Base-by-base conservation (phyloP, 2,797 vertebrate genomes). In the Dromococcyx pavoninus region DNA sequence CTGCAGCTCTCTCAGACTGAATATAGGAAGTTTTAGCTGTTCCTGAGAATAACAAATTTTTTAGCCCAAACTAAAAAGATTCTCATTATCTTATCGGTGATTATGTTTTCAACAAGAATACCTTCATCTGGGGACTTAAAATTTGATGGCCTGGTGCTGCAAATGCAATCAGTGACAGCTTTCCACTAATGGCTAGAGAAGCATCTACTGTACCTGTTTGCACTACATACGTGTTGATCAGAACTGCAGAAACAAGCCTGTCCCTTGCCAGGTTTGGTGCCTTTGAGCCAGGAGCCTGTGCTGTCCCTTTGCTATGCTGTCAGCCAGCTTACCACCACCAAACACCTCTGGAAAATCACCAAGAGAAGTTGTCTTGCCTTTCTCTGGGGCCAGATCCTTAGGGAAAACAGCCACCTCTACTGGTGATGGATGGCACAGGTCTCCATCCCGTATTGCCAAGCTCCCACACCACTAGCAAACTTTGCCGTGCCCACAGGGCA, bases 401-500 rank as follows among this genome's bases (percentile, higher is more conserved):
- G 35, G 73, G 32, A 50, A 50, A 91, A 61, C 60, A 82, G 65
- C 39, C 14, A 72, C 32, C 56, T 28, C 58, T 67, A 11, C 39
- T 37, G 82, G 65, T 4, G 32, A 71, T 17, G 44, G 39, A 39
- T 51, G 71, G 70, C 71, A 77, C 58, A 75, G 14, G 43, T 62
- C 48, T 82, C 48, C 44, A n/a, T 24, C 28, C 33, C 1, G 3
- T 57, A 13, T 10, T 17, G 28, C 22, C 12, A 6, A 17, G n/a
- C 22, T 53, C 10, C 17, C 0, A 3, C 16, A 39, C 22, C 14
- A 12, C 17, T 32, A 18, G 35, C 2, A 6, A 77, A 28, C n/a
- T 17, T 8, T n/a, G 17, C 13, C 1, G 0, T 51, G 67, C 21
- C 61, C 4, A 1, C 1, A 33, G 17, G 17, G 25, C 1, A 2